Evolutionary conservation across 35 echinoderm and acorn worm genomes (phyloP).

Genomic region (Lytechinus pictus): DNA sequence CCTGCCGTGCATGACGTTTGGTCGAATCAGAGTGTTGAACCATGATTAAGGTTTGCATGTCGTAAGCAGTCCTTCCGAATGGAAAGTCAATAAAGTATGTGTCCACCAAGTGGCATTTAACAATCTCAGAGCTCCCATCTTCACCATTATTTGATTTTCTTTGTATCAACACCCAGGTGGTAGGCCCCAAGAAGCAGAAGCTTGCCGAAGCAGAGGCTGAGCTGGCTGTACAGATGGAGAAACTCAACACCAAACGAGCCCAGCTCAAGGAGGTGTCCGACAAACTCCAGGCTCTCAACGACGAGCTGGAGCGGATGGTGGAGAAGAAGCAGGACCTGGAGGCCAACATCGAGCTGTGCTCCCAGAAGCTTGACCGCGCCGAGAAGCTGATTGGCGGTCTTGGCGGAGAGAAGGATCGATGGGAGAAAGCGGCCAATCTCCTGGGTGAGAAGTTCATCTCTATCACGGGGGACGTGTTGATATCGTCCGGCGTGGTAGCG

Average conservation of each 20-base stretch:
- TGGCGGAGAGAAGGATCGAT: conserved; percentile 94
- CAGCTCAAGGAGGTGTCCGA: conserved; percentile 94
- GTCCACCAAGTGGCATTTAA: no score
- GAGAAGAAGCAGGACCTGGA: conserved; percentile 97
- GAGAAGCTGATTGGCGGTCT: conserved; percentile 97
- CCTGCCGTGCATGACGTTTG: no score
- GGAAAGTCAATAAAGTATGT: no score
- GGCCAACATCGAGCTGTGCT: conserved; percentile 96
- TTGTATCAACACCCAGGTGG: conserved; percentile 54
- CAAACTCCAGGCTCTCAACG: conserved; percentile 89
- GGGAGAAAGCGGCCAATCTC: conserved; percentile 77
- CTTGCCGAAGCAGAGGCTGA: conserved; percentile 89
- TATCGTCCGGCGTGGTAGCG: conserved; percentile 91
- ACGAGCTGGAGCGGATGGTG: conserved; percentile 91
- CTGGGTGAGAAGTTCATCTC: conserved; percentile 84
- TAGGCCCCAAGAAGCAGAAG: conserved; percentile 93
- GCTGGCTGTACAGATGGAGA: conserved; percentile 91
- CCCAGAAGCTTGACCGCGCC: conserved; percentile 89
- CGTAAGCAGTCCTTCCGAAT: no score
- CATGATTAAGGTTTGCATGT: no score
- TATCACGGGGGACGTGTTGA: conserved; percentile 94
- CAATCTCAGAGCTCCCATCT: not conserved
- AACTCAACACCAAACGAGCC: conserved; percentile 87
- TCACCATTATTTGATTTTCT: not conserved
- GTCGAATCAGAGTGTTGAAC: no score